phyloP scores from a whole-genome alignment of 1,140 invertebrate genomes.

The Danaus melanippus region DNA sequence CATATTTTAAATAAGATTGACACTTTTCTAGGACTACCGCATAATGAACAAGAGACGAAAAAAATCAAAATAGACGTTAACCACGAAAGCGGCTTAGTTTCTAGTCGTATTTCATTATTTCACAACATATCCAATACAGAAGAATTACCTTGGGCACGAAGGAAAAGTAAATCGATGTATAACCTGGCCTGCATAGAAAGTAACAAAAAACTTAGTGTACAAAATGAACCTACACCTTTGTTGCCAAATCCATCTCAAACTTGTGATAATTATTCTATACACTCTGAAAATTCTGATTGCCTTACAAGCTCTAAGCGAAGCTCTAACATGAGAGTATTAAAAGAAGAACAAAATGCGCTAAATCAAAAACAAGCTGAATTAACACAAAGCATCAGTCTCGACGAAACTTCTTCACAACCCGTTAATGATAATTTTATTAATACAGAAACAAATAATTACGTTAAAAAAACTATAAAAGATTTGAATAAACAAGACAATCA shows the following conservation, averaged over 20 bases:
- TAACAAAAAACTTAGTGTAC: conserved; percentile 17
- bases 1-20: conserved; percentile 65
- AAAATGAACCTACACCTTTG: conserved; percentile 11
- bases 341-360: conserved; percentile 10
- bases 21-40: conserved; percentile 51
- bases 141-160: conserved; percentile 33
- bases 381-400: conserved; percentile 6
- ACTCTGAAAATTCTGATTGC: too few relatives aligned
- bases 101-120: conserved; percentile 63
- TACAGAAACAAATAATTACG: conserved; percentile 12
- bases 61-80: conserved; percentile 23
- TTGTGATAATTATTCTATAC: background rate
- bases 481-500: conserved; percentile 17
- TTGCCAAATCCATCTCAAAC: background rate
- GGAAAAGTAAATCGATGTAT: conserved; percentile 43
- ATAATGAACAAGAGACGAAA: conserved; percentile 27
- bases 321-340: background rate
- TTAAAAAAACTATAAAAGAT: conserved; percentile 24
- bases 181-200: conserved; percentile 33
- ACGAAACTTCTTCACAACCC: conserved; percentile 7
- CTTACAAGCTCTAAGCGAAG: too few relatives aligned
- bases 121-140: conserved; percentile 54
- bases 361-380: background rate
- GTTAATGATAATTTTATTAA: background rate
- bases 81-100: conserved; percentile 57